Evolutionary conservation across 2,888 invertebrate species (phyloP).

Genomic region (Galerucella calmariensis): DNA sequence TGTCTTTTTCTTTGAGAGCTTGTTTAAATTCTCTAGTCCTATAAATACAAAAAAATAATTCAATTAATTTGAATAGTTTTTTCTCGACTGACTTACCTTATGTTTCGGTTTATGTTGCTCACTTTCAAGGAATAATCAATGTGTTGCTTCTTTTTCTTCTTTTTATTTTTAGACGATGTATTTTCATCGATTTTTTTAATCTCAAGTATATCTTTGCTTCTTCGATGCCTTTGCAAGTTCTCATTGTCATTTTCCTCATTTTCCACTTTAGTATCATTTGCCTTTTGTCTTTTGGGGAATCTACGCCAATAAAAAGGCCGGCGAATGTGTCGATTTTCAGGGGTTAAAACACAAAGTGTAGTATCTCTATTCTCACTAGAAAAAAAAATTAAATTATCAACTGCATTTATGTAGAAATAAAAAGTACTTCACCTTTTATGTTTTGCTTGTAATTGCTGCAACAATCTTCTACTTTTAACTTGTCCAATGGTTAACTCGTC

Average conservation of each 20-base stretch:
- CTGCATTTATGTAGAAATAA: neutral
- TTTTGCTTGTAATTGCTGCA: slow-evolving; percentile 75
- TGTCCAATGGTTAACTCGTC: slow-evolving; percentile 78
- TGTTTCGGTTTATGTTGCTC: slow-evolving; percentile 77
- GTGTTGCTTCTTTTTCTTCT: slow-evolving; percentile 37
- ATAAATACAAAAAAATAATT: neutral
- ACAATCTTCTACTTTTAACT: slow-evolving; percentile 77
- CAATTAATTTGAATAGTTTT: no score
- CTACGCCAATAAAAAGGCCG: slow-evolving; percentile 11
- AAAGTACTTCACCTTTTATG: slow-evolving; percentile 71
- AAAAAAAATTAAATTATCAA: neutral
- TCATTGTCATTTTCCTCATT: neutral
- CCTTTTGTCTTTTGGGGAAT: neutral
- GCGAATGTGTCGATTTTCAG: slow-evolving; percentile 1
- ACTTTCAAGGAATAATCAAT: slow-evolving; percentile 73
- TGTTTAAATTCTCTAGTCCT: slow-evolving; percentile 81
- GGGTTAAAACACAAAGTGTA: slow-evolving; percentile 24
- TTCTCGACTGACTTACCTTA: slow-evolving; percentile 51
- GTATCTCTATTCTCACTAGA: slow-evolving; percentile 34
- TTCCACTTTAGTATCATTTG: no score
- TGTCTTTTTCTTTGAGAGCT: slow-evolving; percentile 77
- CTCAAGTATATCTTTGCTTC: neutral
- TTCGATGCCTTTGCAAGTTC: neutral
- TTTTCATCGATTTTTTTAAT: neutral
- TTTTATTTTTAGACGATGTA: slow-evolving; percentile 30